These are phyloP conservation scores for Noctua fimbriata DNA, from an alignment of 2,888 invertebrate species.

Conservation along the genomic window DNA sequence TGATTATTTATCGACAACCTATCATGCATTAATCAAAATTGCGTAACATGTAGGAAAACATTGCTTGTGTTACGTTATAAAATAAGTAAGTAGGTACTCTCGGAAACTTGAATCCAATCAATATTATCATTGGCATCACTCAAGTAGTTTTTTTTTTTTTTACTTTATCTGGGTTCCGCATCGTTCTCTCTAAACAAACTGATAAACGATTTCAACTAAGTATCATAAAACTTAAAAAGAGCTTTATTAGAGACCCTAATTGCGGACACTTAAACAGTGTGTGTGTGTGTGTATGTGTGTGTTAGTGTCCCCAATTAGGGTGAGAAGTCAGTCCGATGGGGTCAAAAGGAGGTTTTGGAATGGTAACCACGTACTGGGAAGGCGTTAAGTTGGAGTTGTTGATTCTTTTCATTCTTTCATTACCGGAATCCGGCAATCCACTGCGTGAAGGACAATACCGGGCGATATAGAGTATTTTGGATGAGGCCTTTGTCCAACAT, in stretches of 20 bases:
- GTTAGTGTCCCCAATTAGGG: too few species aligned
- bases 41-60: conserved; percentile 31
- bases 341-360: too few species aligned
- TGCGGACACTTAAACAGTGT: too few species aligned
- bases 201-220: too few species aligned
- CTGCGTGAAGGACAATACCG: too few species aligned
- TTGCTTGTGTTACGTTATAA: conserved; percentile 29
- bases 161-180: background rate
- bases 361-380: too few species aligned
- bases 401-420: background rate
- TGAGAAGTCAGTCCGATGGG: too few species aligned
- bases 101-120: conserved; percentile 22
- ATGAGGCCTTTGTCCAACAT: background rate
- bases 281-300: too few species aligned
- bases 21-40: conserved; percentile 30
- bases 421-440: background rate
- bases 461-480: too few species aligned
- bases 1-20: conserved; percentile 15
- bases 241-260: too few species aligned
- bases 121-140: conserved; percentile 20
- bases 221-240: too few species aligned
- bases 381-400: background rate
- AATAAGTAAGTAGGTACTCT: conserved; percentile 29
- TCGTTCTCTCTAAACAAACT: background rate
- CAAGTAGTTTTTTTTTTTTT: background rate